These are phyloP conservation scores for Stegana nigrithorax DNA, from an alignment of 2,888 invertebrate genomes.

Conservation along the genomic window DNA sequence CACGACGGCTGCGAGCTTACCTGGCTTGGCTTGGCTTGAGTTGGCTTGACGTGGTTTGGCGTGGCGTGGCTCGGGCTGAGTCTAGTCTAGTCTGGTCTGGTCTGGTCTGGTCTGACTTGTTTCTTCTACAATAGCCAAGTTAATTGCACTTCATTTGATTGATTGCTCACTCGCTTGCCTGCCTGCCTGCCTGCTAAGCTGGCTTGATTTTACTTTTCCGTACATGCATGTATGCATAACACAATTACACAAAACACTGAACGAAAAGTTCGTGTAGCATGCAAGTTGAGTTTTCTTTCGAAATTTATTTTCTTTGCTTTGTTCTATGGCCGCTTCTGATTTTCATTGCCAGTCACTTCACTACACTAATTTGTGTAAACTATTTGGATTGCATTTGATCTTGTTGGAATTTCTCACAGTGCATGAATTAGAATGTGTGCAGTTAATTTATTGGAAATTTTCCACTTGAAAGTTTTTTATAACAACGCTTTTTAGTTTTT, in stretches of 20 bases:
- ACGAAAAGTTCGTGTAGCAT: no score
- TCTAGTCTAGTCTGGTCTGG: neutral
- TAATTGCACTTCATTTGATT: constrained; percentile 16
- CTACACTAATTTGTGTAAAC: no score
- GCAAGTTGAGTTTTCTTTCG: no score
- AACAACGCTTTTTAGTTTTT: neutral
- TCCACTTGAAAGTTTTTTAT: constrained; percentile 5
- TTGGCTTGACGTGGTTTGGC: no score
- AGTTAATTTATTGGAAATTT: constrained; percentile 11
- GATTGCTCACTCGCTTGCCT: neutral
- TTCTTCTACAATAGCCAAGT: neutral
- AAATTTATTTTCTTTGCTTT: no score
- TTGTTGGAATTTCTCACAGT: neutral
- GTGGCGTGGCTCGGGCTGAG: no score
- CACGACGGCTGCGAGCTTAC: no score
- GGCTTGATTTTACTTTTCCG: neutral
- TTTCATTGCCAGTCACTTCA: no score
- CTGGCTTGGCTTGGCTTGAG: no score
- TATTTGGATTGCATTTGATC: no score
- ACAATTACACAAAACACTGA: no score
- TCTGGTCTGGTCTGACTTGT: neutral
- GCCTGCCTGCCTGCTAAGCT: neutral
- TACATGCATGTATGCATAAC: no score
- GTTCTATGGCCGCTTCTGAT: neutral
- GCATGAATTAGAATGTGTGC: neutral